Conservation (phyloP, 37 sponge, comb jelly and placozoan species). For the Ephydatia muelleri region DNA sequence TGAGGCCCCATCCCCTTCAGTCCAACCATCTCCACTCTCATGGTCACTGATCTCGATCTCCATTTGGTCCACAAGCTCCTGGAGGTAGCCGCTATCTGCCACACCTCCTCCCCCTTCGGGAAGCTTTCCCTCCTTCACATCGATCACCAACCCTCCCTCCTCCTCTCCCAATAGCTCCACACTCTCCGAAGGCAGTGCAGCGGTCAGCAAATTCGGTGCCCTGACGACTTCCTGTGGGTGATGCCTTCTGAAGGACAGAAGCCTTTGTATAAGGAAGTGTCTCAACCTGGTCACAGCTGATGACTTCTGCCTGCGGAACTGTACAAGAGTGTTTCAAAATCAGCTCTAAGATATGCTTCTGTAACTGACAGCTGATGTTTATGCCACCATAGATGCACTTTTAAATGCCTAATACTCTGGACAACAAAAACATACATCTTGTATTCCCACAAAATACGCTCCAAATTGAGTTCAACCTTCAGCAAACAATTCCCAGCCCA, state of each 20-base stretch:
- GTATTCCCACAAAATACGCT: not conserved
- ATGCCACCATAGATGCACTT: no score
- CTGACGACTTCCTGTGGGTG: not conserved
- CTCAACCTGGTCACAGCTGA: conserved; percentile 63
- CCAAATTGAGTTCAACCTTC: not conserved
- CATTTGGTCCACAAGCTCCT: conserved; percentile 72
- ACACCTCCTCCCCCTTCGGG: conserved; percentile 16
- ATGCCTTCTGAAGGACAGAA: conserved; percentile 28
- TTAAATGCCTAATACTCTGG: no score
- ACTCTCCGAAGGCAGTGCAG: not conserved
- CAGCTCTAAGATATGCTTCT: no score
- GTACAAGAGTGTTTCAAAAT: not conserved
- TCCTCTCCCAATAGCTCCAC: conserved; percentile 8
- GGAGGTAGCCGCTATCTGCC: conserved; percentile 1
- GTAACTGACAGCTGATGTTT: no score
- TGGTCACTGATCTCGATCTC: conserved; percentile 74
- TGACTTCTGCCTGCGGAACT: conserved; percentile 53
- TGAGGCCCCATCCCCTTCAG: not conserved
- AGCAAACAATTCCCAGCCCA: no score
- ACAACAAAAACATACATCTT: not conserved
- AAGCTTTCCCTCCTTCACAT: conserved; percentile 24
- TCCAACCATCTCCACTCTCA: conserved; percentile 25
- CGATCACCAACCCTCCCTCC: conserved; percentile 18
- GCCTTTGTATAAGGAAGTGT: conserved; percentile 46
- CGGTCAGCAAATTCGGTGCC: not conserved